These are phyloP conservation scores for Neoitamus cyanurus DNA, from an alignment of 2,888 invertebrate genomes.

Conservation along the genomic window DNA sequence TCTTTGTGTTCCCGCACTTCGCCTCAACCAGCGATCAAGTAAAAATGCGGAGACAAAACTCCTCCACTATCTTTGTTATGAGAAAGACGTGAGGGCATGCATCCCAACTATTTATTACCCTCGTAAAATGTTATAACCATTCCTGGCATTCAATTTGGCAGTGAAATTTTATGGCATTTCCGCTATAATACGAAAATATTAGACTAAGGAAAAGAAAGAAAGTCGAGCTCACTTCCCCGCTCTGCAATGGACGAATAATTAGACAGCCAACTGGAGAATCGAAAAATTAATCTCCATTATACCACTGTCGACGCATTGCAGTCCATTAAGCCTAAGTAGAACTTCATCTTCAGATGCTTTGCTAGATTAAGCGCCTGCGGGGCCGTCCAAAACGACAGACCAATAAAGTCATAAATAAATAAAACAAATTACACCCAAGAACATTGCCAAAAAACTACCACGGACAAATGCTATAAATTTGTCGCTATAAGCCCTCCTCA, in stretches of 20 bases:
- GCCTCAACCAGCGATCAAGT: background rate
- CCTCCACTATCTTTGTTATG: background rate
- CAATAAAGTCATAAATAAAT: conserved; percentile 50
- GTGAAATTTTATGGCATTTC: conserved; percentile 46
- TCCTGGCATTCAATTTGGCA: conserved; percentile 48
- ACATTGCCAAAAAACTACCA: conserved; percentile 53
- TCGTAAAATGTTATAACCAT: conserved; percentile 51
- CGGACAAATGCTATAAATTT: conserved; percentile 52
- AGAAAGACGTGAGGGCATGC: background rate
- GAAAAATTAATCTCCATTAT: background rate
- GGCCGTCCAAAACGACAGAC: background rate
- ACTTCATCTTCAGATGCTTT: conserved; percentile 45
- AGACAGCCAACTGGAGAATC: background rate
- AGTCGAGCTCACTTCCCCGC: background rate
- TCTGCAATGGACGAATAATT: background rate
- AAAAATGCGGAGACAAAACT: conserved; percentile 6
- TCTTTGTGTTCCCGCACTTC: background rate
- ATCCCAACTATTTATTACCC: conserved; percentile 40
- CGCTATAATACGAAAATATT: background rate
- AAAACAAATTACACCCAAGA: conserved; percentile 50
- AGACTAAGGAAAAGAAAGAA: background rate
- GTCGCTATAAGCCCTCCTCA: conserved; percentile 35
- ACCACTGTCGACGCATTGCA: background rate
- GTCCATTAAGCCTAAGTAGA: background rate
- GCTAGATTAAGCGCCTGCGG: conserved; percentile 9